A percentile compares a stretch with the other conserved stretches of the same genome.
Evolutionary conservation across 1,140 invertebrate genomes (phyloP).

Genomic region (Camponotus vicinus): DNA sequence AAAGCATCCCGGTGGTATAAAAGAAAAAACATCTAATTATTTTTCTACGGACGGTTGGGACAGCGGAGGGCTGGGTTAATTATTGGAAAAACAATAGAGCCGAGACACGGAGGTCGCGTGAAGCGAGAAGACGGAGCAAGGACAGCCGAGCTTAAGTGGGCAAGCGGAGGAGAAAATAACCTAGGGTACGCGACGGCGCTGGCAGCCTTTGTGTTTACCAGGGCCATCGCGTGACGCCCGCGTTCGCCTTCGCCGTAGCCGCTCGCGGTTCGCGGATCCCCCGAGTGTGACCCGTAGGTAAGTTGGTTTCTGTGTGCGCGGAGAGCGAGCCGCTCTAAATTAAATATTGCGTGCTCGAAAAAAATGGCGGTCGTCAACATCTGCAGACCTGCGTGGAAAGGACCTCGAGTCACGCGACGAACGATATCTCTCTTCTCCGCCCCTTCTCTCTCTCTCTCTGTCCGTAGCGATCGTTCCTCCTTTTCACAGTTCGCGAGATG

Average conservation of each 20-base stretch:
- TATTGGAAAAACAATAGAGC: slow-evolving; percentile 58
- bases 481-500: slow-evolving; percentile 48
- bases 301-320: slow-evolving; percentile 9
- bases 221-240: slow-evolving; percentile 52
- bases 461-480: slow-evolving; percentile 8
- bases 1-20: background rate
- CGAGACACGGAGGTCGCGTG: slow-evolving; percentile 30
- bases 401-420: slow-evolving; percentile 71
- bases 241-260: slow-evolving; percentile 34
- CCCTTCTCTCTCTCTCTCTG: background rate
- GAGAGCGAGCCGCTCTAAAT: slow-evolving; percentile 53
- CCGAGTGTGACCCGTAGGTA: slow-evolving; percentile 56
- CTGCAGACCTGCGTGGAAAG: slow-evolving; percentile 54
- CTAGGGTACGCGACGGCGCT: slow-evolving; percentile 49
- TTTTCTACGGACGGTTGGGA: slow-evolving; percentile 1
- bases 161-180: slow-evolving; percentile 61
- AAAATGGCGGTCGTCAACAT: slow-evolving; percentile 68
- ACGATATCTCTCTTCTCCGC: background rate
- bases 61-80: slow-evolving; percentile 19
- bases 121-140: slow-evolving; percentile 44
- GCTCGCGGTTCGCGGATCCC: slow-evolving; percentile 43
- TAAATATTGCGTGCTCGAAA: slow-evolving; percentile 62
- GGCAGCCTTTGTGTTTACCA: slow-evolving; percentile 58
- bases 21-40: slow-evolving; percentile 53
- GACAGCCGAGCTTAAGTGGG: slow-evolving; percentile 53